Conservation (phyloP, 2,888 invertebrate genomes). For the Periphyllus acericola region DNA sequence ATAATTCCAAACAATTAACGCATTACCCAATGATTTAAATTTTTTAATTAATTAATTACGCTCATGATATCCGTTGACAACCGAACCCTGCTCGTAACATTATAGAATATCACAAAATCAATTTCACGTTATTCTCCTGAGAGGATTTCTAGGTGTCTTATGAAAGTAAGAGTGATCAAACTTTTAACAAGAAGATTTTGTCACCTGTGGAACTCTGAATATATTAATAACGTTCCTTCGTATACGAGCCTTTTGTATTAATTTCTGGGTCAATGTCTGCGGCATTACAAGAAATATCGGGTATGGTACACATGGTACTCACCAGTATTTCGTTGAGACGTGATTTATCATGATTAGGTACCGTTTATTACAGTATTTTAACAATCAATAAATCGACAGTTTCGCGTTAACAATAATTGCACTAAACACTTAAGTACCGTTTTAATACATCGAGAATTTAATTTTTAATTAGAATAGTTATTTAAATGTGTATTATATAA, state of each 20-base stretch:
- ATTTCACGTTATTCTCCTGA: not conserved
- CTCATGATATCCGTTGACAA: too few relatives aligned
- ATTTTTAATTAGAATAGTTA: not conserved
- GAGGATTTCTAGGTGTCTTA: not conserved
- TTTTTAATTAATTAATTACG: too few relatives aligned
- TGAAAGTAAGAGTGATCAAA: not conserved
- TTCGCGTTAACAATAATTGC: too few relatives aligned
- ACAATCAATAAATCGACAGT: too few relatives aligned
- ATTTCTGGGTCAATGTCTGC: not conserved
- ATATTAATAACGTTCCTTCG: not conserved
- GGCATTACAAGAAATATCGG: not conserved
- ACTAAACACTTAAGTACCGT: too few relatives aligned
- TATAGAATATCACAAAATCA: not conserved
- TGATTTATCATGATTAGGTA: too few relatives aligned
- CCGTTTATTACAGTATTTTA: too few relatives aligned
- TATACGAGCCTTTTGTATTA: not conserved
- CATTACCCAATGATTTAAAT: too few relatives aligned
- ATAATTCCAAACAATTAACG: too few relatives aligned
- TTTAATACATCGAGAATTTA: not conserved
- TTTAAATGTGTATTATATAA: not conserved
- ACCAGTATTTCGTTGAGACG: not conserved
- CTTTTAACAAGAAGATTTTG: not conserved
- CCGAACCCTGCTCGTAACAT: too few relatives aligned
- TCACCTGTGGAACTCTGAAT: not conserved
- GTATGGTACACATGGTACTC: too few relatives aligned